Percentiles rank a stretch among this genome's conserved stretches.
phyloP scores from a whole-genome alignment of 2,113 vertebrate species.

The Lagopus muta region DNA sequence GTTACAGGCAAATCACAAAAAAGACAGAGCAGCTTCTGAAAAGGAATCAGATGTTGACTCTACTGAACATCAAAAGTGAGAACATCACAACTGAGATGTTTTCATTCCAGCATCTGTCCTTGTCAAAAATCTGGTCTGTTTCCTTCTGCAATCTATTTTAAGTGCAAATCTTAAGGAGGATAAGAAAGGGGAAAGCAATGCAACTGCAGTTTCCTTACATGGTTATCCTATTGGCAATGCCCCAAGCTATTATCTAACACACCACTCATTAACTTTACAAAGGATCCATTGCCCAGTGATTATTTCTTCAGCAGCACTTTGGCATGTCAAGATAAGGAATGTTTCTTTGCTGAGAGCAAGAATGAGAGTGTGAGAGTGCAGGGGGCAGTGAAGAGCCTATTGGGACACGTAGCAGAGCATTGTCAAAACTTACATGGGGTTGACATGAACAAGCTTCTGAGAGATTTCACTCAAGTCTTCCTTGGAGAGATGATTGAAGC shows the following conservation, averaged over 20 bases:
- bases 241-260: slow-evolving; percentile 63
- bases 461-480: not conserved
- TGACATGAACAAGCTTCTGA: not conserved
- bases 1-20: not conserved
- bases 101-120: slow-evolving; percentile 19
- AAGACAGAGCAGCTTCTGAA: not conserved
- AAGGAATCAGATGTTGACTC: not conserved
- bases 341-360: slow-evolving; percentile 38
- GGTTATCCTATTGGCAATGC: slow-evolving; percentile 58
- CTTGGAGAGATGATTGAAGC: not conserved
- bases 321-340: slow-evolving; percentile 72
- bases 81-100: not conserved
- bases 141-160: not conserved
- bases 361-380: slow-evolving; percentile 6
- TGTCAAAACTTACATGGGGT: not conserved
- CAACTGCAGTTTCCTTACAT: slow-evolving; percentile 25
- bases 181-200: slow-evolving; percentile 8
- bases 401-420: not conserved
- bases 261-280: slow-evolving; percentile 73
- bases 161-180: not conserved
- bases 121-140: not conserved
- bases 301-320: slow-evolving; percentile 75
- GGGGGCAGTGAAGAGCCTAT: not conserved
- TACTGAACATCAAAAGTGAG: not conserved
- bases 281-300: slow-evolving; percentile 70